Evolutionary conservation across 2,888 invertebrate species (phyloP).

Genomic region (Coenonympha arcania): DNA sequence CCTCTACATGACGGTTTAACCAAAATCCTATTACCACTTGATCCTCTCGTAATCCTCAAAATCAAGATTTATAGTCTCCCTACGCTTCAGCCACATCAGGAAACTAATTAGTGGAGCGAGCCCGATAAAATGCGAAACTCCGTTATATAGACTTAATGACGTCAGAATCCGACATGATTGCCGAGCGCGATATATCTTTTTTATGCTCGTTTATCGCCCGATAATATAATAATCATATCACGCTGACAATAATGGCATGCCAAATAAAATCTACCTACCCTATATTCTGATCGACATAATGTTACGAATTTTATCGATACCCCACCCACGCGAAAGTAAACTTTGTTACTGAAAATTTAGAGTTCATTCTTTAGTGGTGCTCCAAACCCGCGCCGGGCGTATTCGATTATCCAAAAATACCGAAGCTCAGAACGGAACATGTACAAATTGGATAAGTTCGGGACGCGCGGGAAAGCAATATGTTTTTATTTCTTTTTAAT

Average conservation of each 20-base stretch:
- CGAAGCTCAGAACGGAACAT: constrained; percentile 62
- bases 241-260: constrained; percentile 70
- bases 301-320: constrained; percentile 34
- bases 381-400: constrained; percentile 33
- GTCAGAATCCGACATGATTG: constrained; percentile 64
- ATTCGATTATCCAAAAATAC: constrained; percentile 39
- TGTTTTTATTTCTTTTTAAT: constrained; percentile 74
- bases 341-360: constrained; percentile 18
- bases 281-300: constrained; percentile 42
- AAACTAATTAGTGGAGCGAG: constrained; percentile 51
- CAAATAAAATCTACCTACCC: constrained; percentile 71
- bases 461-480: constrained; percentile 71
- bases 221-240: constrained; percentile 73
- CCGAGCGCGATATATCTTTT: constrained; percentile 64
- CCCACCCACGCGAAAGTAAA: constrained; percentile 15
- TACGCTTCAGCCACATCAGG: constrained; percentile 37
- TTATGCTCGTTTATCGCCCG: constrained; percentile 69
- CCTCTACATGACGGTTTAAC: background rate
- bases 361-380: constrained; percentile 20
- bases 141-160: constrained; percentile 46
- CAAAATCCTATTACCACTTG: constrained; percentile 23
- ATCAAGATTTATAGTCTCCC: constrained; percentile 36
- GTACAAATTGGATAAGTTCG: constrained; percentile 70
- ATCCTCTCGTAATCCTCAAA: constrained; percentile 25
- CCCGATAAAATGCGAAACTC: constrained; percentile 61